Conservation (phyloP, 53 echinoderm and acorn worm genomes). For the Holothuria scabra region DNA sequence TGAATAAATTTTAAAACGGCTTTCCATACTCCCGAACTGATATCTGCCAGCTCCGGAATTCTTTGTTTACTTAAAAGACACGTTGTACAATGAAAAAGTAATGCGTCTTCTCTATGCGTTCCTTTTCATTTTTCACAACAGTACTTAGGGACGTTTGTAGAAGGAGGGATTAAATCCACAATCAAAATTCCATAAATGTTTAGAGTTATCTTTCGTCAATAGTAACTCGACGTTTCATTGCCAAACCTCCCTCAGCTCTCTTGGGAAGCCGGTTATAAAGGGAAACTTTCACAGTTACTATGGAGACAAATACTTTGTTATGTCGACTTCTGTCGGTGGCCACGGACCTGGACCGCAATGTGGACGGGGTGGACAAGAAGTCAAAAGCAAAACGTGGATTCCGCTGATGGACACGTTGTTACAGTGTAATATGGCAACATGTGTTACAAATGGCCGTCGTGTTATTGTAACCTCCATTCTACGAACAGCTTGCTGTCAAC, state of each 20-base stretch:
- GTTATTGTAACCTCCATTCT: constrained; percentile 81
- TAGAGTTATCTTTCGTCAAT: constrained; percentile 44
- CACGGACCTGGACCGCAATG: neutral
- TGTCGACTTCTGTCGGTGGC: constrained; percentile 16
- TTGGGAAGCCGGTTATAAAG: neutral
- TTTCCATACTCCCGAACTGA: no score
- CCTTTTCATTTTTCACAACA: neutral
- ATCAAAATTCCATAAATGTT: constrained; percentile 49
- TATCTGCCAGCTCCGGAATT: no score
- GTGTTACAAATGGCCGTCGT: constrained; percentile 91
- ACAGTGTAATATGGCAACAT: constrained; percentile 78
- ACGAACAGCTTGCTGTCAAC: constrained; percentile 63
- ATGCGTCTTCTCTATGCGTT: no score
- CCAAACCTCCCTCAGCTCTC: neutral
- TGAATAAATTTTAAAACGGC: no score
- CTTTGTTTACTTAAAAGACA: no score
- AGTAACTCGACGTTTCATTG: constrained; percentile 9
- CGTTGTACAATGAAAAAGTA: no score
- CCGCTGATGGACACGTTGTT: constrained; percentile 76
- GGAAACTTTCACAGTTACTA: constrained; percentile 21
- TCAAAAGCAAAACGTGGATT: neutral
- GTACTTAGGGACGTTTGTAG: constrained; percentile 4
- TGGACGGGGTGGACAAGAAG: constrained; percentile 5
- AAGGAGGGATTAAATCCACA: constrained; percentile 36
- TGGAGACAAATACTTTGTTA: constrained; percentile 10